Base-by-base conservation (phyloP, 2,113 vertebrate genomes). In the mouse (Mus musculus) region DNA sequence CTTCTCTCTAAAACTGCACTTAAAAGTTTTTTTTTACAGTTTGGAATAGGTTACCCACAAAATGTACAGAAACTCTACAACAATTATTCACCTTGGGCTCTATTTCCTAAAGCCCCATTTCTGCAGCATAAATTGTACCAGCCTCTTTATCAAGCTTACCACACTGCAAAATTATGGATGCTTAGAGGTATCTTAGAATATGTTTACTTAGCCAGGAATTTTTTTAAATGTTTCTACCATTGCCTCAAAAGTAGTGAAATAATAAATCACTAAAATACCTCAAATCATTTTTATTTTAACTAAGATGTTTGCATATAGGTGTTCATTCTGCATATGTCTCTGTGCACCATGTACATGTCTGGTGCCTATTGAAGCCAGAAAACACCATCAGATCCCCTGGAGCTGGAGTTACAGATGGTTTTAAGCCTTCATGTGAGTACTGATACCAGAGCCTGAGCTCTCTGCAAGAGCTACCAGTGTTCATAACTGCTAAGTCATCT, bases 181-280 rank as follows among this genome's bases (percentile, higher is more conserved):
- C 12, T 84, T 91, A 11, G 72, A 87, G 14, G 24, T 28, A 20
- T n/a, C 26, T 46, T n/a, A 73, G 30, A 73, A 63, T 54, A 85
- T n/a, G 26, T 78, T 96, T 86, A 67, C 17, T 61, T 72, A 90
- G 56, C 6, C 26, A 71, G 63, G 9, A 36, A 17, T 81, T 80
- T 49, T 67, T 73, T 2, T 11, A 77, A 42, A 59, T 91, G 5
- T 17, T 14, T 56, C 17, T 85, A 76, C 46, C 12, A 26, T 52
- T 5, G 56, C 7, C 80, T 89, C 54, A 71, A 89, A 94, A 36
- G 52, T 52, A 78, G 4, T 28, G 7, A n/a, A 72, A 88, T 78
- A 87, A 19, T 87, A 19, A 63, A 80, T 82, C 78, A 93, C 39
- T 77, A 54, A 96, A 87, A 90, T 56, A 30, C 36, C 39, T 75